Conservation (phyloP, 1,140 invertebrate genomes). For the Tenebrio molitor region DNA sequence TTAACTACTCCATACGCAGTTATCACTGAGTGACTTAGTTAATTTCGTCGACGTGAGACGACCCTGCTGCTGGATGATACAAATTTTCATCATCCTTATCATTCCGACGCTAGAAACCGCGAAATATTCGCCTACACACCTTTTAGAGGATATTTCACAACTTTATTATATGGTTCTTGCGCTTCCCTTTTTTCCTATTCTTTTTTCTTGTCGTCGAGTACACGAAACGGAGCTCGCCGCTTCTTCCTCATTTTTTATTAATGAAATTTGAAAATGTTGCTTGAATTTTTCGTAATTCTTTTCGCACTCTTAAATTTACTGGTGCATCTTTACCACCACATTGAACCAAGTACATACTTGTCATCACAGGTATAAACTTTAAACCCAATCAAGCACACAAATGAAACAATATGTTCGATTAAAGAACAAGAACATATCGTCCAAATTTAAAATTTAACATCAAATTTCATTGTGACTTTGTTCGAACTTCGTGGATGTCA, state of each 20-base stretch:
- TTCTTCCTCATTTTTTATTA: neutral
- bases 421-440: too few relatives aligned
- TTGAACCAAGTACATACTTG: too few relatives aligned
- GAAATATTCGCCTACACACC: constrained; percentile 25
- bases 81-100: constrained; percentile 39
- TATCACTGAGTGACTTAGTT: constrained; percentile 37
- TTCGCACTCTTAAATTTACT: too few relatives aligned
- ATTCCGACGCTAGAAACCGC: constrained; percentile 33
- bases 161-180: constrained; percentile 1
- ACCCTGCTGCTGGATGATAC: constrained; percentile 27
- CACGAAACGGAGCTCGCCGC: neutral
- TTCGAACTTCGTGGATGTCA: too few relatives aligned
- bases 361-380: too few relatives aligned
- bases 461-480: too few relatives aligned
- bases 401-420: too few relatives aligned
- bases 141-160: constrained; percentile 25
- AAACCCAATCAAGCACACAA: too few relatives aligned
- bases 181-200: too few relatives aligned
- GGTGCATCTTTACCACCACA: too few relatives aligned
- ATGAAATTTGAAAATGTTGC: neutral
- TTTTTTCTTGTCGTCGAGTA: neutral
- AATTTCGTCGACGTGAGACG: constrained; percentile 32
- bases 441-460: too few relatives aligned
- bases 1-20: constrained; percentile 29
- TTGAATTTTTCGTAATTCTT: neutral